Base-by-base conservation (phyloP, 2,797 vertebrate species). In the Cossypha caffra region DNA sequence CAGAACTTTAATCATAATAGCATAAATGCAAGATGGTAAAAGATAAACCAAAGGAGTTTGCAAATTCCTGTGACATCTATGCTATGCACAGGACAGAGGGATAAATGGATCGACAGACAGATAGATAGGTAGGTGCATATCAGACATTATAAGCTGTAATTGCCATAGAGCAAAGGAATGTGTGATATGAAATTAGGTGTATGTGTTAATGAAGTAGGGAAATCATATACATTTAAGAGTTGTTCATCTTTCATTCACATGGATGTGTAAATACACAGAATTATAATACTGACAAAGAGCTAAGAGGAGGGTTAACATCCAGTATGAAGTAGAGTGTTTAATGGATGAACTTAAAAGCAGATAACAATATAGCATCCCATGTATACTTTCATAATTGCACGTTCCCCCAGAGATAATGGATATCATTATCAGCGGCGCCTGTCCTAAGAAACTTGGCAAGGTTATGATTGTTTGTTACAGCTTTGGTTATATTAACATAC, bases 401-500 rank as follows among this genome's bases (percentile, higher is more conserved):
- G 35, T 97, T 97, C 97, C 98, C 98, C 97, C 92, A 93, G 97
- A 98, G 97, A 98, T 98, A 98, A 98, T 98, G 98, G 98, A 97
- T 98, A 98, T 98, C 98, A 98, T 99, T 98, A 98, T 97, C 97
- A 98, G 96, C 97, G 77, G 96, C 96, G 98, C 97, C 97, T 98
- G 98, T 98, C 98, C 98, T 98, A 97, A 97, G 97, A 97, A 98
- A 98, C 98, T 98, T 98, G 98, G 98, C 98, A 98, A 98, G 97
- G 98, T 98, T 98, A 98, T 97, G 98, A 98, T 98, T 98, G 97
- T 98, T 98, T 98, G 98, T 98, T 98, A 98, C 98, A 98, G 98
- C 98, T 98, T 98, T 98, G 97, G 98, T 98, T 98, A 98, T 98
- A 98, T 98, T 98, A 98, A 98, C 98, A 98, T 98, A 98, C 96